Conservation (phyloP, 1,140 invertebrate species). For the Drosophila ficusphila region DNA sequence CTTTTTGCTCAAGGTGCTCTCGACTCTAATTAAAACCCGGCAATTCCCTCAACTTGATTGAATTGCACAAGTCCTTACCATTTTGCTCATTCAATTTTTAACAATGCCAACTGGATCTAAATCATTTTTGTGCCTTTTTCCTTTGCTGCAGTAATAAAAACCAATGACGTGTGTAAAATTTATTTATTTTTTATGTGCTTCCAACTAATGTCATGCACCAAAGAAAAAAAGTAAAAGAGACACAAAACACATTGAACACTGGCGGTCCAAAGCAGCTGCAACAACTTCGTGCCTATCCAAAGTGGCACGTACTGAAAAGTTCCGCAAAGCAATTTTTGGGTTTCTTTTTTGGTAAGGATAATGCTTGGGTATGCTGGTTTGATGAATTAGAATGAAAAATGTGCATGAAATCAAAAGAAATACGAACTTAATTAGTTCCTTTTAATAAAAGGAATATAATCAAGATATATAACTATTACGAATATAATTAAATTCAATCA, state of each 20-base stretch:
- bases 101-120: slow-evolving; percentile 37
- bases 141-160: slow-evolving; percentile 77
- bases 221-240: slow-evolving; percentile 18
- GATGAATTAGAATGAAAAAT: background rate
- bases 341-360: slow-evolving; percentile 36
- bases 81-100: background rate
- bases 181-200: slow-evolving; percentile 80
- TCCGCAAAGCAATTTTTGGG: slow-evolving; percentile 77
- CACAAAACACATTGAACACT: slow-evolving; percentile 45
- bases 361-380: slow-evolving; percentile 10
- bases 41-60: slow-evolving; percentile 22
- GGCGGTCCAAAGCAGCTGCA: slow-evolving; percentile 52
- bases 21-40: slow-evolving; percentile 37
- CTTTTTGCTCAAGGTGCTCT: slow-evolving; percentile 31
- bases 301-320: slow-evolving; percentile 71
- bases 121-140: slow-evolving; percentile 54
- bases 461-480: too few species aligned
- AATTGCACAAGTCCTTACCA: background rate
- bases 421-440: too few species aligned
- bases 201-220: slow-evolving; percentile 70
- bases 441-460: too few species aligned
- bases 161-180: slow-evolving; percentile 78
- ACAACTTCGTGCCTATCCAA: slow-evolving; percentile 60
- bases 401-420: background rate
- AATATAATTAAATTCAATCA: too few species aligned